Evolutionary conservation across 1,140 invertebrate species (phyloP).

Genomic region (Ephestia elutella): DNA sequence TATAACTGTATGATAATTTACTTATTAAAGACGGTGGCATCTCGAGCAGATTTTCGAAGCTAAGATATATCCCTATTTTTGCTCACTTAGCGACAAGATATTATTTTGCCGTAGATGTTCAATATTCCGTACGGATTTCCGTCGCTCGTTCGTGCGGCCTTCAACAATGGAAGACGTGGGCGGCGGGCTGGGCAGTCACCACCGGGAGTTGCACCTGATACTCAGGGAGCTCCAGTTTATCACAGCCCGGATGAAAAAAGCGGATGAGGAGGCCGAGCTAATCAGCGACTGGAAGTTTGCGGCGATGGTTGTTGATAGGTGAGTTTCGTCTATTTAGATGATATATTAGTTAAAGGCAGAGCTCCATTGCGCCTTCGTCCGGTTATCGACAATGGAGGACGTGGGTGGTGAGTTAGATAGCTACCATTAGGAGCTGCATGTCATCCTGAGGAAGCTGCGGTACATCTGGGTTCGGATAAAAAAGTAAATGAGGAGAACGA

Average conservation of each 20-base stretch:
- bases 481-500: too few species aligned
- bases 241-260: constrained; percentile 90
- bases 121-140: constrained; percentile 70
- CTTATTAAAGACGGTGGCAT: too few species aligned
- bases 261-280: constrained; percentile 92
- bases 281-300: constrained; percentile 99
- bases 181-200: constrained; percentile 66
- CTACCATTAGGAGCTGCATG: too few species aligned
- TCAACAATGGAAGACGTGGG: constrained; percentile 78
- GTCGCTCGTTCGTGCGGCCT: constrained; percentile 75
- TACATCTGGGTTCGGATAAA: too few species aligned
- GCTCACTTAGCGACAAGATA: background rate
- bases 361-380: too few species aligned
- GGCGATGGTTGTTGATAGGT: constrained; percentile 98
- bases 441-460: too few species aligned
- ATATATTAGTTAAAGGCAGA: too few species aligned
- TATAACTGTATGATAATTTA: too few species aligned
- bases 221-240: constrained; percentile 96
- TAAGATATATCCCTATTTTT: too few species aligned
- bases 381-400: too few species aligned
- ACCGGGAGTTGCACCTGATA: constrained; percentile 87
- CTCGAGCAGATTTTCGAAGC: too few species aligned
- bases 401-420: too few species aligned
- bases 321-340: constrained; percentile 10
- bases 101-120: constrained; percentile 44